A percentile compares a stretch with the other conserved stretches of the same genome.
These are phyloP conservation scores for Canis aureus DNA, from an alignment of 2,113 vertebrate genomes.

Conservation along the genomic window DNA sequence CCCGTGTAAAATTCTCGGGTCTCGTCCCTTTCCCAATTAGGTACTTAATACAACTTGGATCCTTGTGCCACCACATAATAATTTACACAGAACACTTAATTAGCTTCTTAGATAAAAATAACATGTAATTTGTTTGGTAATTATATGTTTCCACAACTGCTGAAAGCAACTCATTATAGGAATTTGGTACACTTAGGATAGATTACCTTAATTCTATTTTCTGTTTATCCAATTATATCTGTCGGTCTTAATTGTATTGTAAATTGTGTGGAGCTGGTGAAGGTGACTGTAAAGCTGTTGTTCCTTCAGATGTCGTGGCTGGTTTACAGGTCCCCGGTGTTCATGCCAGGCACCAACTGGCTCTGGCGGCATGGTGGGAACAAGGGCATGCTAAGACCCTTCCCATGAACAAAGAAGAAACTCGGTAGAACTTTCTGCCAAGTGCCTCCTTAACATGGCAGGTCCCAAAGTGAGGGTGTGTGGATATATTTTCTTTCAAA, in stretches of 20 bases:
- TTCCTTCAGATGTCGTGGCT: constrained; percentile 70
- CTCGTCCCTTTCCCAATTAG: constrained; percentile 81
- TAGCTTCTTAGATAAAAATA: constrained; percentile 85
- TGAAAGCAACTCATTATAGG: constrained; percentile 86
- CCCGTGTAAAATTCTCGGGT: constrained; percentile 69
- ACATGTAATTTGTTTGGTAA: constrained; percentile 86
- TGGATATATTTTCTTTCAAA: not conserved
- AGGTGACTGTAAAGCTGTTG: constrained; percentile 68
- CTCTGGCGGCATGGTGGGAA: constrained; percentile 65
- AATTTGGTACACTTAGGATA: constrained; percentile 82
- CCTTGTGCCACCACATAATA: constrained; percentile 83
- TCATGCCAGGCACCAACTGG: constrained; percentile 59
- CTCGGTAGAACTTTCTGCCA: not conserved
- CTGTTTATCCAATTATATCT: constrained; percentile 85
- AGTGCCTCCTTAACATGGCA: not conserved
- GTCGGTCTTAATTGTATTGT: constrained; percentile 73
- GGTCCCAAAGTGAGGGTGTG: not conserved
- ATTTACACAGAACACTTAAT: constrained; percentile 86
- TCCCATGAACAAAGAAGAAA: not conserved
- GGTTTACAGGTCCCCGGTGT: constrained; percentile 33
- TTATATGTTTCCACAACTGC: constrained; percentile 86
- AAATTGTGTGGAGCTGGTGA: constrained; percentile 66
- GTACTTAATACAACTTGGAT: constrained; percentile 79
- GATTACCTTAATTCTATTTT: constrained; percentile 88
- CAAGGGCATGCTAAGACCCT: not conserved